A percentile compares a stretch with the other conserved stretches of the same genome.
Evolutionary conservation across 2,797 vertebrate species (phyloP).

Genomic region (Xenops minutus): DNA sequence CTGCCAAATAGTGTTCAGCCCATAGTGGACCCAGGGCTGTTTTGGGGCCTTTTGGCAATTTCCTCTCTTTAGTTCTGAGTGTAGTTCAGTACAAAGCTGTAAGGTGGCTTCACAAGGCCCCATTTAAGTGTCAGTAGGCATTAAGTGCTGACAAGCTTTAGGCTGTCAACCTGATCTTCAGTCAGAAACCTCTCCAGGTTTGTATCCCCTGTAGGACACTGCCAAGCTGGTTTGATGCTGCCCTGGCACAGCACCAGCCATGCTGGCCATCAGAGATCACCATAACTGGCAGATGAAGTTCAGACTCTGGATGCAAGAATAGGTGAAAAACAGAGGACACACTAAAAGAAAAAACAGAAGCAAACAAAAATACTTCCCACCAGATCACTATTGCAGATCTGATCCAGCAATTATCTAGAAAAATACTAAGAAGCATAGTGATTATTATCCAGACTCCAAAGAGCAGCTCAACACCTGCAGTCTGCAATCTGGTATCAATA

Average conservation of each 20-base stretch:
- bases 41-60: background rate
- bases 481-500: background rate
- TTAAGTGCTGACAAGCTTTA: background rate
- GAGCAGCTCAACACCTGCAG: background rate
- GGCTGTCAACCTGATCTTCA: background rate
- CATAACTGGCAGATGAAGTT: background rate
- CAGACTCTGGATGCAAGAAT: background rate
- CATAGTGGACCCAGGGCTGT: fast-evolving
- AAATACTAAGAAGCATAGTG: background rate
- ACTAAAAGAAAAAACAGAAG: background rate
- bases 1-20: background rate
- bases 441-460: background rate
- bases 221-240: background rate
- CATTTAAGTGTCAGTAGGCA: background rate
- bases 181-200: background rate
- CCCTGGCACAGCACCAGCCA: background rate
- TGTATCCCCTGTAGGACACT: background rate
- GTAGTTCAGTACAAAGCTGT: background rate
- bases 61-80: background rate
- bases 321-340: background rate
- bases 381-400: background rate
- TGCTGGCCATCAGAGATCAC: background rate
- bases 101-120: background rate
- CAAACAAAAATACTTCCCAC: background rate
- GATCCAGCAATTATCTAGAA: background rate